Evolutionary conservation across 2,113 vertebrate species (phyloP).

Genomic region (Pristiophorus japonicus): DNA sequence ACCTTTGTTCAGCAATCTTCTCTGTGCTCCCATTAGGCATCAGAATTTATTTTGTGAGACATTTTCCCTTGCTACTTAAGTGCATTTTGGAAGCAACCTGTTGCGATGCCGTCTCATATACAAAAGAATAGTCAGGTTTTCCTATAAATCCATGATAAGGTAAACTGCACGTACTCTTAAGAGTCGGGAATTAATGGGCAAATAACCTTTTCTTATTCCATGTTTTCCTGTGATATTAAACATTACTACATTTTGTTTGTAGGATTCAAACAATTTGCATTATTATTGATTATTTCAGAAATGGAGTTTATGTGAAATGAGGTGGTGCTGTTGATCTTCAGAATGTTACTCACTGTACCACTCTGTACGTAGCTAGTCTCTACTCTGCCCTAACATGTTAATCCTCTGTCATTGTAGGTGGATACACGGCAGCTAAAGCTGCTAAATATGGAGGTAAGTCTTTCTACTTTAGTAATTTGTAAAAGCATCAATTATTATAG

Average conservation of each 20-base stretch:
- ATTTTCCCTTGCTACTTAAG: not conserved
- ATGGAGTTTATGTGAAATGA: no score
- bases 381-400: not conserved
- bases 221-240: not conserved
- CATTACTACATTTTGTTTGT: not conserved
- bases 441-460: conserved; percentile 27
- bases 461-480: not conserved
- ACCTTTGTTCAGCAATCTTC: not conserved
- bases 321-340: not conserved
- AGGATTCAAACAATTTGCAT: no score
- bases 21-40: not conserved
- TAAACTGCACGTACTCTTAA: not conserved
- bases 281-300: no score
- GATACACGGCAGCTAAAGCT: conserved; percentile 24
- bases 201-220: no score
- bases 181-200: no score
- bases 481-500: not conserved
- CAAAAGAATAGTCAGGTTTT: not conserved
- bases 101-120: no score
- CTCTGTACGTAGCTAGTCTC: no score
- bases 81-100: not conserved
- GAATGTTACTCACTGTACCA: not conserved
- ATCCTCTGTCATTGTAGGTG: not conserved
- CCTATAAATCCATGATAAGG: not conserved
- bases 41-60: not conserved